Base-by-base conservation (phyloP, 2,888 invertebrate species). In the Ceramica pisi region DNA sequence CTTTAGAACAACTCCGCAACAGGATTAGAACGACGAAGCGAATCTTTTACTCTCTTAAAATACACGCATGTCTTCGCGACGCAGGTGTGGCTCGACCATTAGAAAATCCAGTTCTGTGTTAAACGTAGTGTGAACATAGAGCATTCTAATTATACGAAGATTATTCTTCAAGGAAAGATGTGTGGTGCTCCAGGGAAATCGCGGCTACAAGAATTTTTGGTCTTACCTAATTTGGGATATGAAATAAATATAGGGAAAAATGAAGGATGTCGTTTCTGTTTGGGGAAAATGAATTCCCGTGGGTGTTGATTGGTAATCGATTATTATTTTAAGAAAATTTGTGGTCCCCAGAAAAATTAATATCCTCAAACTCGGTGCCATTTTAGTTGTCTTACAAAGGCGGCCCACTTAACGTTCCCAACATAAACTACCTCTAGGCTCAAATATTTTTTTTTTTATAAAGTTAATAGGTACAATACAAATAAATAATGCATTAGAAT, bases 101-200 rank as follows among this genome's bases (percentile, higher is more conserved):
- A 26, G 6, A 26, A 21, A 26, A 67, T 44, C n/a, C 31, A 48
- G 55, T 41, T 78, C 55, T 23, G 35, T 64, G 60, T 31, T 53
- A 31, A 67, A 23, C n/a, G 79, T 50, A 23, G 50, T 56, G 51
- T 51, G 74, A 77, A 35, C 26, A 46, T n/a, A 38, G 31, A 59
- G 5, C 21, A 55, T 60, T 51, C 10, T 67, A 64, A 67, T 60
- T 77, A 56, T 46, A 10, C 19, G n/a, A 55, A 46, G 8, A 68
- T 80, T 48, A 80, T 75, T 74, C 10, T 53, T 56, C 4, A 10
- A 59, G 56, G 41, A 23, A 67, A 75, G 48, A 78, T 59, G 38
- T 56, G 67, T 64, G n/a, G 7, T 16, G 2, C 78, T 63, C 63
- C 8, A 10, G 81, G 68, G 75, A 78, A 78, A 80, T 78, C 7